These are phyloP conservation scores for Hyperoodon ampullatus DNA, from an alignment of 2,113 vertebrate species.

Conservation along the genomic window DNA sequence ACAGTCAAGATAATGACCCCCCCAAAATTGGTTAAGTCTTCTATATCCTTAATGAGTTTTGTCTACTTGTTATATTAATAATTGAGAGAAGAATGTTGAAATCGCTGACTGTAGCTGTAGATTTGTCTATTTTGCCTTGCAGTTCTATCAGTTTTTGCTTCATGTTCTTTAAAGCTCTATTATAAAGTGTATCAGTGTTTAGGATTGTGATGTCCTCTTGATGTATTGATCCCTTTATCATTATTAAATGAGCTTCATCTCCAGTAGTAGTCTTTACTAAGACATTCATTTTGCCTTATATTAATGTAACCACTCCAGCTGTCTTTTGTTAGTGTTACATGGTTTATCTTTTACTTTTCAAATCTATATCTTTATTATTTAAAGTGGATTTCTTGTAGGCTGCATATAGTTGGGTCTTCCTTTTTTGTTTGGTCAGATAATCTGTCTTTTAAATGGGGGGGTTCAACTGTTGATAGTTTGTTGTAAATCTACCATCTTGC, in stretches of 20 bases:
- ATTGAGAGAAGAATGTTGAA: neutral
- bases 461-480: neutral
- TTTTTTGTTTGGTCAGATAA: neutral
- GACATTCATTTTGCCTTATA: neutral
- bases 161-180: neutral
- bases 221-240: neutral
- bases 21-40: neutral
- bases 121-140: neutral
- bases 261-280: neutral
- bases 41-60: neutral
- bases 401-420: neutral
- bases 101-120: neutral
- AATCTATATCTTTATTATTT: neutral
- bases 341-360: neutral
- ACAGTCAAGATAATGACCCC: neutral
- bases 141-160: neutral
- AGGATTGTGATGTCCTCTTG: neutral
- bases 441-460: neutral
- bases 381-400: neutral
- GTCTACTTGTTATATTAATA: neutral
- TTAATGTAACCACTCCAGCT: neutral
- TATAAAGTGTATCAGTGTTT: neutral
- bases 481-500: neutral
- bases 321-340: neutral
- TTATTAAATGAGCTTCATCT: conserved; percentile 23